Conservation (phyloP, 2,888 invertebrate genomes). For the Zeuzera pyrina region DNA sequence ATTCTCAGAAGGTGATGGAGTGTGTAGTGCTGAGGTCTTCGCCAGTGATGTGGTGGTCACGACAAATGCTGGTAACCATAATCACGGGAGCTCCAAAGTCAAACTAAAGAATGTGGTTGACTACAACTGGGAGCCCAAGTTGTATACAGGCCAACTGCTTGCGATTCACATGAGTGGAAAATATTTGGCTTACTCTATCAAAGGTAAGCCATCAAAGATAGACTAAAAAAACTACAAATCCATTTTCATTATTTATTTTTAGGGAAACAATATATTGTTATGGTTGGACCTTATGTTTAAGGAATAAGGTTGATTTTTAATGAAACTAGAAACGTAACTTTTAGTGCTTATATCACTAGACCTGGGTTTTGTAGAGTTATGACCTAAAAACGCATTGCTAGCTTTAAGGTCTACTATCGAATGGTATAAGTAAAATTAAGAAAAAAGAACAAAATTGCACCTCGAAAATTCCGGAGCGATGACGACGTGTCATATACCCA, state of each 20-base stretch:
- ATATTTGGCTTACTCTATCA: conserved; percentile 92
- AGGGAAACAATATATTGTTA: conserved; percentile 1
- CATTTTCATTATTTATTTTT: conserved; percentile 1
- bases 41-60: conserved; percentile 78
- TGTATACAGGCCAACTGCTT: conserved; percentile 89
- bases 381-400: too few relatives aligned
- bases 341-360: too few relatives aligned
- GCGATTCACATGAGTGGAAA: conserved; percentile 90
- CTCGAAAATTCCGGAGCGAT: too few relatives aligned
- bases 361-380: too few relatives aligned
- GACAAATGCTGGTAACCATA: conserved; percentile 80
- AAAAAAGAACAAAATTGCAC: too few relatives aligned
- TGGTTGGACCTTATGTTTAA: neutral
- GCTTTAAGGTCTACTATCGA: too few relatives aligned
- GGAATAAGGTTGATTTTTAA: conserved; percentile 3
- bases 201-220: conserved; percentile 74
- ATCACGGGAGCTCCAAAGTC: conserved; percentile 90
- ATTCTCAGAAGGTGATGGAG: conserved; percentile 74
- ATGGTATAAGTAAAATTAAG: too few relatives aligned
- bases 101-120: conserved; percentile 92
- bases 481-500: too few relatives aligned
- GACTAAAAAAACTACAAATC: neutral
- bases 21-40: conserved; percentile 69
- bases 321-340: too few relatives aligned
- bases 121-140: conserved; percentile 93